These are phyloP conservation scores for Biston stratarius DNA, from an alignment of 2,888 invertebrate genomes.

Conservation along the genomic window DNA sequence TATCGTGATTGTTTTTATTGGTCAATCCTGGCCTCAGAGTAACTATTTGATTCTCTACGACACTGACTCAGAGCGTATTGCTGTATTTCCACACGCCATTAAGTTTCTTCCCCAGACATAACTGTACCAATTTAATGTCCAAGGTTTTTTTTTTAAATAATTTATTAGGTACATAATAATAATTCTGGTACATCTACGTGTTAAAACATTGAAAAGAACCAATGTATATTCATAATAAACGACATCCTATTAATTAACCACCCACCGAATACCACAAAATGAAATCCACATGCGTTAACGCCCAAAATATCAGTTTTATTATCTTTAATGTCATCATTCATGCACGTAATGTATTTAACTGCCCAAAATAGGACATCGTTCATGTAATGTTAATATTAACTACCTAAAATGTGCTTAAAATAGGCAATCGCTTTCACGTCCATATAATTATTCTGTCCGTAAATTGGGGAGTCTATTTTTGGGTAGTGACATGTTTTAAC, in stretches of 20 bases:
- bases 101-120: too few species aligned
- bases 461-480: conserved; percentile 32
- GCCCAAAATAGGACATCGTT: conserved; percentile 38
- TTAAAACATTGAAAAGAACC: neutral
- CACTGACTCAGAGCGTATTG: too few species aligned
- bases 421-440: conserved; percentile 40
- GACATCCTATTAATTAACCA: conserved; percentile 35
- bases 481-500: conserved; percentile 8
- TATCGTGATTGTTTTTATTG: too few species aligned
- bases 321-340: conserved; percentile 33
- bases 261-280: conserved; percentile 31
- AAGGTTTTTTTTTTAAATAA: too few species aligned
- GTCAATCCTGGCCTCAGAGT: too few species aligned
- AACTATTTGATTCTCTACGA: too few species aligned
- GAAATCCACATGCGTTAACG: conserved; percentile 24
- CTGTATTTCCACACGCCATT: too few species aligned
- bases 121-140: too few species aligned
- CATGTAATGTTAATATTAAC: conserved; percentile 32
- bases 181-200: too few species aligned
- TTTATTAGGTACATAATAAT: too few species aligned
- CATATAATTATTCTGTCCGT: conserved; percentile 32
- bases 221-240: conserved; percentile 12
- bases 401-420: conserved; percentile 39
- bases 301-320: conserved; percentile 33
- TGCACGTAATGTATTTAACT: conserved; percentile 33